Base-by-base conservation (phyloP, 1,140 invertebrate species). In the Teleogryllus occipitalis region DNA sequence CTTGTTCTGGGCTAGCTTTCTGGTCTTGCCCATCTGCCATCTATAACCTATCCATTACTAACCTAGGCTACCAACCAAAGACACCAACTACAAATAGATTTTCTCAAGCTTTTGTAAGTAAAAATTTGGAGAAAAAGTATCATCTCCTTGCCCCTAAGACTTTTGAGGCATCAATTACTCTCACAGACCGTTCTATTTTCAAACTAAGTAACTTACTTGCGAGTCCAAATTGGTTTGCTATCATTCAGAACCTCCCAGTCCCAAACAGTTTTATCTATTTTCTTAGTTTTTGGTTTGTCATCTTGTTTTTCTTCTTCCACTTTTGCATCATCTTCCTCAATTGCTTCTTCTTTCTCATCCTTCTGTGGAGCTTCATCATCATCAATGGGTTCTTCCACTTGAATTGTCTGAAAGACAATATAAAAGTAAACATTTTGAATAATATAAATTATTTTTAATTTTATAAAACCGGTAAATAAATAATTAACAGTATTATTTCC, bases 241-340 rank as follows among this genome's bases (percentile, higher is more conserved):
- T 98, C 94, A 86, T 99, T 99, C 82, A 99, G 90, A 21, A 97
- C 86, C 85, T 97, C 94, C 98, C 98, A 99, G 84, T 99, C 98
- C 96, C 97, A 99, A 7, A 97, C 92, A 0, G 98, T 99, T 85
- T 99, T 99, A 75, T 97, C 94, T 0, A 96, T 93, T 85, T 94
- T 97, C 87, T 96, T 98, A 8, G 96, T 95, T 86, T 98, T 98
- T 74, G 93, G 91, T 84, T 95, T 93, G 8, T 90, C 87, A 54
- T 96, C 93, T 39, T 96, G 92, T 27, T 88, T 86, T 7, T 90
- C 87, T 15, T 93, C 91, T 82, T 95, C 93, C 82, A 93, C 92
- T 8, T 91, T 88, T 82, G 88, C 86, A 18, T 82, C 87, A 48
- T 89, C 89, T 77, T 91, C 89, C 22, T 91, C 90, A 72, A 90